These are phyloP conservation scores for Drosophila lacertosa DNA, from an alignment of 1,140 invertebrate genomes.

Conservation along the genomic window DNA sequence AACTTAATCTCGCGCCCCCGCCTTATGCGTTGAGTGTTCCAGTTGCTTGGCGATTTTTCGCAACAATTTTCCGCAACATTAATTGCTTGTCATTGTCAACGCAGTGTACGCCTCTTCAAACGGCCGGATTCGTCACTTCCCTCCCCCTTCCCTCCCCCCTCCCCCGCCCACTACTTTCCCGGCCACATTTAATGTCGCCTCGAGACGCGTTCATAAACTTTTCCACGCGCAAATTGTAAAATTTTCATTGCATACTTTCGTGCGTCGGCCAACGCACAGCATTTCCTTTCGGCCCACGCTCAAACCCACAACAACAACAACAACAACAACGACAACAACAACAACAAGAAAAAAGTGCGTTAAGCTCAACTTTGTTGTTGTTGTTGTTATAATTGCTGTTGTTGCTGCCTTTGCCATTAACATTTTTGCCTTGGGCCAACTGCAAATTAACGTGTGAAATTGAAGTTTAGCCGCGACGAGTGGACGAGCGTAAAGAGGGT, in stretches of 20 bases:
- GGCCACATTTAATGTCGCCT: slow-evolving; percentile 59
- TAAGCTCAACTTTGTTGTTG: slow-evolving; percentile 15
- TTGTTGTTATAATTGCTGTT: slow-evolving; percentile 14
- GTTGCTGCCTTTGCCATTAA: slow-evolving; percentile 49
- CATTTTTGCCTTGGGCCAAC: slow-evolving; percentile 66
- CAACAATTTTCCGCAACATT: slow-evolving; percentile 73
- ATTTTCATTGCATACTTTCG: slow-evolving; percentile 74
- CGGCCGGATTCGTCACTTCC: slow-evolving; percentile 1
- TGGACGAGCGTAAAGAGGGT: neutral
- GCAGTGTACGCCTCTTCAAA: slow-evolving; percentile 13
- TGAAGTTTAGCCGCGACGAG: slow-evolving; percentile 27
- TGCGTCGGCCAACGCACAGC: slow-evolving; percentile 59
- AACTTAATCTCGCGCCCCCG: neutral
- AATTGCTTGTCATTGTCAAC: slow-evolving; percentile 74
- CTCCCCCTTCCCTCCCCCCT: neutral
- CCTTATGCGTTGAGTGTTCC: slow-evolving; percentile 32
- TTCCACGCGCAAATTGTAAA: slow-evolving; percentile 76
- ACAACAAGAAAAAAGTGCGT: slow-evolving; percentile 22
- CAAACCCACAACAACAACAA: neutral
- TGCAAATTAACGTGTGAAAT: slow-evolving; percentile 73
- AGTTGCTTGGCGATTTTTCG: slow-evolving; percentile 51
- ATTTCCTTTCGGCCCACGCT: neutral
- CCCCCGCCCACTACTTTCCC: neutral
- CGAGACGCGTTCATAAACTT: slow-evolving; percentile 68
- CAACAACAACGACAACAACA: neutral